A percentile compares a stretch with the other conserved stretches of the same genome.
These are phyloP conservation scores for Neodontobutis hainanensis DNA, from an alignment of 2,113 vertebrate genomes.

Conservation along the genomic window DNA sequence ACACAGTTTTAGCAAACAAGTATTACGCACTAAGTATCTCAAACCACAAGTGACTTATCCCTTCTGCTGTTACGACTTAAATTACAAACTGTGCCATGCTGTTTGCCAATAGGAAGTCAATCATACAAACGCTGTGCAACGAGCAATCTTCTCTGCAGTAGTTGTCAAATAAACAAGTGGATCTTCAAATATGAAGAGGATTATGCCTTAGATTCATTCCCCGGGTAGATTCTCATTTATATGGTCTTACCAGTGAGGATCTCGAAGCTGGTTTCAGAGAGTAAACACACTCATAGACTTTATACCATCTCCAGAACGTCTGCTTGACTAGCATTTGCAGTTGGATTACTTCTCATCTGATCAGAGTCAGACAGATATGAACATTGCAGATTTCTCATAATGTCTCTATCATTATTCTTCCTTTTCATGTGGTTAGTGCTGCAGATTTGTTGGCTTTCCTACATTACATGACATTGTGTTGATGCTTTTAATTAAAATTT, in stretches of 20 bases:
- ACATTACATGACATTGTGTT: too few relatives aligned
- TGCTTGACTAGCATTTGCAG: slow-evolving; percentile 36
- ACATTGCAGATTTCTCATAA: not conserved
- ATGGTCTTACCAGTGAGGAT: slow-evolving; percentile 31
- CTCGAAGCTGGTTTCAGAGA: slow-evolving; percentile 41
- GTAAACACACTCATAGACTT: slow-evolving; percentile 43
- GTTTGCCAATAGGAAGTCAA: slow-evolving; percentile 52
- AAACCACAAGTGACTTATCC: slow-evolving; percentile 10
- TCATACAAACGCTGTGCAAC: slow-evolving; percentile 35
- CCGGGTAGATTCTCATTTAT: slow-evolving; percentile 56
- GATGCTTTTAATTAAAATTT: too few relatives aligned
- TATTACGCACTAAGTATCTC: not conserved
- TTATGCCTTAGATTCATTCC: slow-evolving; percentile 52
- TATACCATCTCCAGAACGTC: slow-evolving; percentile 35
- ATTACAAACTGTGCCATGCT: slow-evolving; percentile 18
- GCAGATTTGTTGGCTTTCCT: not conserved
- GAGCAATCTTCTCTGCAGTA: slow-evolving; percentile 47
- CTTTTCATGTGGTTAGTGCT: too few relatives aligned
- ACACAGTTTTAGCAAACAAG: not conserved
- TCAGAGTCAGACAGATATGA: not conserved
- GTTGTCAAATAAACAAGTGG: slow-evolving; percentile 66
- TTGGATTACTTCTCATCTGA: slow-evolving; percentile 37
- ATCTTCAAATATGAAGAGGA: slow-evolving; percentile 65
- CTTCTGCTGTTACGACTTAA: slow-evolving; percentile 8
- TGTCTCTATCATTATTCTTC: not conserved